Percentiles rank a stretch among this genome's conserved stretches.
These are phyloP conservation scores for Drosophila nebulosa DNA, from an alignment of 1,140 invertebrate genomes.

Conservation along the genomic window DNA sequence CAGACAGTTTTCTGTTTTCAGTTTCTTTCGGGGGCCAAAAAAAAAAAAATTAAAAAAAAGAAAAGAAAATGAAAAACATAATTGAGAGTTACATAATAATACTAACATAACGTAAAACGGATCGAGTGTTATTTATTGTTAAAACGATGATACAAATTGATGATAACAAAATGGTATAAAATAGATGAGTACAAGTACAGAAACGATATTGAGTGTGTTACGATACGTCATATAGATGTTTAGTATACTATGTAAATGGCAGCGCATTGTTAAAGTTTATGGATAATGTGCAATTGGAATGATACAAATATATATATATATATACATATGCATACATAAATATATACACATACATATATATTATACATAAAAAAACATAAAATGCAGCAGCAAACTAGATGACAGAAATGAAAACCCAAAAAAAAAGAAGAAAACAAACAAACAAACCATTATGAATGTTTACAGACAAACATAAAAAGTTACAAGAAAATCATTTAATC, in stretches of 20 bases:
- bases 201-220: slow-evolving; percentile 24
- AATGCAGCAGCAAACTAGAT: background rate
- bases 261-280: slow-evolving; percentile 72
- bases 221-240: slow-evolving; percentile 29
- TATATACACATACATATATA: too few species aligned
- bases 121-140: slow-evolving; percentile 37
- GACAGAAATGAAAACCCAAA: slow-evolving; percentile 32
- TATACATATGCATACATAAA: slow-evolving; percentile 25
- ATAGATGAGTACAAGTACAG: slow-evolving; percentile 42
- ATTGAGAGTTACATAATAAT: slow-evolving; percentile 1
- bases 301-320: slow-evolving; percentile 30
- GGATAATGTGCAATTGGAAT: slow-evolving; percentile 55
- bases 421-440: slow-evolving; percentile 34
- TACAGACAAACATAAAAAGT: slow-evolving; percentile 22
- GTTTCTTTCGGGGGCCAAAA: slow-evolving; percentile 77
- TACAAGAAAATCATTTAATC: slow-evolving; percentile 49
- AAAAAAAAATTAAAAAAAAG: slow-evolving; percentile 21
- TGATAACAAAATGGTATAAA: slow-evolving; percentile 6
- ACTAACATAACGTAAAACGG: slow-evolving; percentile 28
- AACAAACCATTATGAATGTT: slow-evolving; percentile 11
- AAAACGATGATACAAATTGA: background rate
- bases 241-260: slow-evolving; percentile 44
- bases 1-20: slow-evolving; percentile 52
- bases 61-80: slow-evolving; percentile 30
- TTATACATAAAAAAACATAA: slow-evolving; percentile 33